phyloP scores from a whole-genome alignment of 2,888 invertebrate species.

The Ophraella communa region DNA sequence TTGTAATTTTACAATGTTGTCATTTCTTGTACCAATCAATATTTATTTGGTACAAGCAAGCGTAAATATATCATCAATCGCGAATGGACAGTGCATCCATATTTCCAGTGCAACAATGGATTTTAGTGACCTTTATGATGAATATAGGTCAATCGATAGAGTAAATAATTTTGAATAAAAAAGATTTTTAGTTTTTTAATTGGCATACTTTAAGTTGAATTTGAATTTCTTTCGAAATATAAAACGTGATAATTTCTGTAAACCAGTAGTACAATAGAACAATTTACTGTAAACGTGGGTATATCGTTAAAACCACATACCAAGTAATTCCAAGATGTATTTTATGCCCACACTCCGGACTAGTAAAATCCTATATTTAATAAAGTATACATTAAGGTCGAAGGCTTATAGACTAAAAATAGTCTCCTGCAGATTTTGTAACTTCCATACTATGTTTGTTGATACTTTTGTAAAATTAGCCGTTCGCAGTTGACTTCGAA shows the following conservation, averaged over 20 bases:
- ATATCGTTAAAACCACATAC: background rate
- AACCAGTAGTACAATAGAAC: background rate
- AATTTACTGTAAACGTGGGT: background rate
- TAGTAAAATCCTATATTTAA: background rate
- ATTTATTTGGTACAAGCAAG: no score
- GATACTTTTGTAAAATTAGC: conserved; percentile 1
- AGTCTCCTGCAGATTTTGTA: background rate
- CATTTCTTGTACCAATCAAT: no score
- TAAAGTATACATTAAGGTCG: background rate
- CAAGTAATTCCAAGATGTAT: background rate
- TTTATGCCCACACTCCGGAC: background rate
- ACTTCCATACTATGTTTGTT: conserved; percentile 7
- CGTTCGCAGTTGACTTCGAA: background rate
- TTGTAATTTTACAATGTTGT: no score
- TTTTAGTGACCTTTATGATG: no score
- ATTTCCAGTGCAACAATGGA: no score
- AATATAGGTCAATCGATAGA: no score
- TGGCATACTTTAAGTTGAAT: background rate
- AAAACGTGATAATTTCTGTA: background rate
- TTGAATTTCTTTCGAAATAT: background rate
- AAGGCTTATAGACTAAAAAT: background rate
- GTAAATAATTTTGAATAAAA: no score
- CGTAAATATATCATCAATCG: no score
- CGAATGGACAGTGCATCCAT: no score
- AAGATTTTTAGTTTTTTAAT: no score